These are phyloP conservation scores for Enchytraeus crypticus DNA, from an alignment of 2,888 invertebrate species.

Conservation along the genomic window DNA sequence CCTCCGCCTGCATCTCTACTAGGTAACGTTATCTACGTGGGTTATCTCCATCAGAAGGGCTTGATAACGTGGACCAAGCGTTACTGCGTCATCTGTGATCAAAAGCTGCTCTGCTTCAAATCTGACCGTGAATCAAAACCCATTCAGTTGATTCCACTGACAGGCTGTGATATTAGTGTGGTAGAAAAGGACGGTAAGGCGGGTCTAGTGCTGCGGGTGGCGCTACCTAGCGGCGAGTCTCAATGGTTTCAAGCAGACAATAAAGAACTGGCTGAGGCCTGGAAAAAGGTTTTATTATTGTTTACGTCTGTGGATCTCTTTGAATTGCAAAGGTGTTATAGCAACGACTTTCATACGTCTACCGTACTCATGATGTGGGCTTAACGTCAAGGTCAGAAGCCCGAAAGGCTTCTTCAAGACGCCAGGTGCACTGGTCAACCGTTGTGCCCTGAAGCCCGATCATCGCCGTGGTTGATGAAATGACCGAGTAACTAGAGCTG, in stretches of 20 bases:
- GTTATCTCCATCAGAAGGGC: slow-evolving; percentile 36
- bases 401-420: no score
- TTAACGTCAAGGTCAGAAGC: no score
- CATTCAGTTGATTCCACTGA: slow-evolving; percentile 31
- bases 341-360: no score
- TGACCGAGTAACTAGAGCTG: no score
- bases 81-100: slow-evolving; percentile 34
- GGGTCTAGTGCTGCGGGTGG: slow-evolving; percentile 36
- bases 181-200: slow-evolving; percentile 32
- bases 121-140: slow-evolving; percentile 36
- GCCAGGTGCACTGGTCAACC: no score
- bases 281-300: slow-evolving; percentile 35
- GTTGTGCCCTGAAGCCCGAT: no score
- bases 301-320: neutral
- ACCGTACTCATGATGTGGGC: no score
- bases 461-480: no score
- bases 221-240: slow-evolving; percentile 34
- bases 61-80: slow-evolving; percentile 37
- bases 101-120: slow-evolving; percentile 36
- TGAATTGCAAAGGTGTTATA: no score
- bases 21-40: slow-evolving; percentile 30
- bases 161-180: slow-evolving; percentile 31
- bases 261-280: slow-evolving; percentile 37
- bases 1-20: no score
- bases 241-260: slow-evolving; percentile 36